phyloP scores from a whole-genome alignment of 2,797 vertebrate genomes.

The Diglossa cyanea region DNA sequence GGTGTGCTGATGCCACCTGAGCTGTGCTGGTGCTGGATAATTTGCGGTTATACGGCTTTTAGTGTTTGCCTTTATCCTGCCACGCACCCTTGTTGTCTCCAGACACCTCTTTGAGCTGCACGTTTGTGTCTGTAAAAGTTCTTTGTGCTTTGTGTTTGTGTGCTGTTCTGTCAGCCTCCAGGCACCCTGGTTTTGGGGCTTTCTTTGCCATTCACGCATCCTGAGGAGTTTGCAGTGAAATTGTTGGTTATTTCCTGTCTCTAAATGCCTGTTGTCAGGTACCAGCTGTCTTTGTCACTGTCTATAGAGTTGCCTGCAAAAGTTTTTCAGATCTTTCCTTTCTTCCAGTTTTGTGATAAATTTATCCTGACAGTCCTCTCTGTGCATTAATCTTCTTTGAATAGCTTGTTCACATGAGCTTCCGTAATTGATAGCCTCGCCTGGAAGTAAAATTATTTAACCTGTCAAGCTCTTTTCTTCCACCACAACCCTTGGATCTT shows the following conservation, averaged over 20 bases:
- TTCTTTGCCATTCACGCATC: background rate
- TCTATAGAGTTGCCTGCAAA: constrained; percentile 3
- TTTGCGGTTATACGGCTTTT: rapidly evolving
- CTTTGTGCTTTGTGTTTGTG: background rate
- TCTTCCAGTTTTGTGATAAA: constrained; percentile 9
- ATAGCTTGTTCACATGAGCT: constrained; percentile 21
- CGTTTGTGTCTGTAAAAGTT: background rate
- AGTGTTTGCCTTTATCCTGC: background rate
- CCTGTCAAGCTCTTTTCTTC: constrained; percentile 49
- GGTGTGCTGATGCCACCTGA: background rate
- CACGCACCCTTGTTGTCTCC: background rate
- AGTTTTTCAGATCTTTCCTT: constrained; percentile 20
- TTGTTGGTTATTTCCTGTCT: background rate
- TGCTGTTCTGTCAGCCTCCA: background rate
- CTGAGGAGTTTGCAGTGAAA: background rate
- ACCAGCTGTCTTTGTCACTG: constrained; percentile 15
- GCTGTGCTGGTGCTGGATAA: rapidly evolving
- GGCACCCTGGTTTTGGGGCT: background rate
- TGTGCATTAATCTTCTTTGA: constrained; percentile 29
- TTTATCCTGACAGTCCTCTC: constrained; percentile 7
- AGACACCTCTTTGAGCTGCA: background rate
- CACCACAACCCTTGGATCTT: background rate
- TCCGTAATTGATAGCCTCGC: background rate
- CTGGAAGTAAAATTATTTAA: constrained; percentile 43
- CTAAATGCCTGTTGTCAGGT: background rate